phyloP scores from a whole-genome alignment of 2,888 invertebrate species.

The Tholera decimalis region DNA sequence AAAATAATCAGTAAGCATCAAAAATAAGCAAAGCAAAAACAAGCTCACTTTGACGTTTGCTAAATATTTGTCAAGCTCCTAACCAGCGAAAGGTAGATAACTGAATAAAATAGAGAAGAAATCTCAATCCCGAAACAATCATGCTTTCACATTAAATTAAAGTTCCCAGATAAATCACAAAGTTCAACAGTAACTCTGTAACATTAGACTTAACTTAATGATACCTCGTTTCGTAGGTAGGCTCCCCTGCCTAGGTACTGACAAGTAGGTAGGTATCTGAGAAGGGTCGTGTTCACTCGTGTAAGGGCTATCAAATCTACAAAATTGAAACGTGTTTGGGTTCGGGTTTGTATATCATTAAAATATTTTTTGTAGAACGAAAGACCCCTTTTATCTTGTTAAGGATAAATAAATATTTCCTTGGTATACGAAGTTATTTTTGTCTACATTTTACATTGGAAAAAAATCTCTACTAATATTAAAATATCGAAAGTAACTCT shows the following conservation, averaged over 20 bases:
- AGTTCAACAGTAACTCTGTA: constrained; percentile 6
- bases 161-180: constrained; percentile 7
- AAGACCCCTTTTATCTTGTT: not conserved
- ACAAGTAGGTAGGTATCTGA: not conserved
- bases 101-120: not conserved
- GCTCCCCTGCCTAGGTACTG: not conserved
- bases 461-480: no score
- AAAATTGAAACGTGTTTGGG: constrained; percentile 14
- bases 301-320: not conserved
- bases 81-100: not conserved
- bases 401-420: not conserved
- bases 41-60: no score
- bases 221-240: not conserved
- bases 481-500: no score
- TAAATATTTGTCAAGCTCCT: no score
- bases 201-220: not conserved
- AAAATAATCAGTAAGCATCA: no score
- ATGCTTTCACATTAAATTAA: not conserved
- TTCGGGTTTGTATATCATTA: not conserved
- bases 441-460: no score
- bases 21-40: no score
- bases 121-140: no score
- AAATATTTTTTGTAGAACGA: constrained; percentile 3
- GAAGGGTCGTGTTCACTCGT: constrained; percentile 14
- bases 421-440: no score